Conservation (phyloP, 2,888 invertebrate species). For the Tubiluchus corallicola region DNA sequence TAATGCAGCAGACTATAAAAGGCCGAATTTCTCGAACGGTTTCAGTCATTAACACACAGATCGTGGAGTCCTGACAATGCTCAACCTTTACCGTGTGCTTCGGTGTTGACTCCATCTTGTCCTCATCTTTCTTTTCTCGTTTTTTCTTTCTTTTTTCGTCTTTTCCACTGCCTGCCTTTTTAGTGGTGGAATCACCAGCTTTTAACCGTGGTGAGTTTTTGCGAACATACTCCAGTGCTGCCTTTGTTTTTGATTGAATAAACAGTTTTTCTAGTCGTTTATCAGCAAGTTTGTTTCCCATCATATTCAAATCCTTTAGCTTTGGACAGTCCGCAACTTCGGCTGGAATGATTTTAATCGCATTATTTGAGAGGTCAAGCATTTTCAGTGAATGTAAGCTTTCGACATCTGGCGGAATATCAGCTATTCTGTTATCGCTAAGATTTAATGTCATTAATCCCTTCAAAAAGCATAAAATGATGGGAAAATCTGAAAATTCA, state of each 20-base stretch:
- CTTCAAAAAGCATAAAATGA: conserved; percentile 32
- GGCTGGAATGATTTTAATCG: conserved; percentile 43
- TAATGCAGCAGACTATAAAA: conserved; percentile 50
- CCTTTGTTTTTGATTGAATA: conserved; percentile 47
- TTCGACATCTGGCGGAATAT: conserved; percentile 39
- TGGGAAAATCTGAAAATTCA: conserved; percentile 36
- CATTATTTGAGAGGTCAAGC: conserved; percentile 49
- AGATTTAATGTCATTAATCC: conserved; percentile 46
- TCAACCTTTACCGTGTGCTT: too few species aligned
- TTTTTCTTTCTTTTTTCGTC: too few species aligned
- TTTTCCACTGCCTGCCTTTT: too few species aligned
- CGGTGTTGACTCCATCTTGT: conserved; percentile 15
- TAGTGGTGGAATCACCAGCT: too few species aligned
- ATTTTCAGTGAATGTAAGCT: conserved; percentile 42
- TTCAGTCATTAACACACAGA: conserved; percentile 16
- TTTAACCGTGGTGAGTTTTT: conserved; percentile 41
- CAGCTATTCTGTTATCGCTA: conserved; percentile 43
- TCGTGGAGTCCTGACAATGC: too few species aligned
- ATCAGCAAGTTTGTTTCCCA: conserved; percentile 52
- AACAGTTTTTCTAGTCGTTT: conserved; percentile 52
- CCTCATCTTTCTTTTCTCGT: conserved; percentile 14
- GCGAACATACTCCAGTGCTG: conserved; percentile 54
- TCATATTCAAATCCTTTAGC: conserved; percentile 53
- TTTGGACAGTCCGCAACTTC: conserved; percentile 47
- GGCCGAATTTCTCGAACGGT: conserved; percentile 42